These are phyloP conservation scores for Procavia capensis DNA, from an alignment of 2,113 vertebrate genomes.

Conservation along the genomic window DNA sequence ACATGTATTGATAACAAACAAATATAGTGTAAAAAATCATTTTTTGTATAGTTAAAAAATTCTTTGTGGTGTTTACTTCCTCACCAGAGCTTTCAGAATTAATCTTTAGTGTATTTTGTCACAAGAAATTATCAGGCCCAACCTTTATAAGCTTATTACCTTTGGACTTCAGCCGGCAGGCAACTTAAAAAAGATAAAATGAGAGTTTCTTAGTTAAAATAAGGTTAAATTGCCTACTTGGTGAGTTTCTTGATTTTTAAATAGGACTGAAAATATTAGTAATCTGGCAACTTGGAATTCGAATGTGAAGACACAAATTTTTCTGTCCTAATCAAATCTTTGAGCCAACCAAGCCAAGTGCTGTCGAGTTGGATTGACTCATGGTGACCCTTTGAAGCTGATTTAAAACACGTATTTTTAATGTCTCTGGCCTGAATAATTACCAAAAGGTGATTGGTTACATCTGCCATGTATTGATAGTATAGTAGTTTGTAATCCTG, in stretches of 20 bases:
- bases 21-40: neutral
- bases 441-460: neutral
- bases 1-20: conserved; percentile 18
- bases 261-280: neutral
- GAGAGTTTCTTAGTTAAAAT: conserved; percentile 42
- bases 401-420: conserved; percentile 7
- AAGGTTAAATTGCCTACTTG: neutral
- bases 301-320: neutral
- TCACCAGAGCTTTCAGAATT: conserved; percentile 53
- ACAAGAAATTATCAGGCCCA: conserved; percentile 33
- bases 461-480: neutral
- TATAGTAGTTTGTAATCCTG: conserved; percentile 36
- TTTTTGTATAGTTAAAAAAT: conserved; percentile 7
- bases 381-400: no score
- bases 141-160: conserved; percentile 19
- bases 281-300: neutral
- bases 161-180: neutral
- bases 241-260: neutral
- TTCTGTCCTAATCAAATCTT: conserved; percentile 3
- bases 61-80: conserved; percentile 23
- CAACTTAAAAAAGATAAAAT: neutral
- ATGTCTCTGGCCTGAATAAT: neutral
- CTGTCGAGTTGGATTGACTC: no score
- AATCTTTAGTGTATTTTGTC: conserved; percentile 37
- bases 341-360: no score